Percentiles rank a stretch among this genome's conserved stretches.
Conservation (phyloP, 2,113 vertebrate species). For the Felis catus region F.catus_Fca126_mat1.0 CM031419.1:51097001-51097500, state of each 20-base stretch:
- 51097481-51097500: neutral
- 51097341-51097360: neutral
- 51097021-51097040: neutral
- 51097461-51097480: neutral
- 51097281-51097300: neutral
- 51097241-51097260: neutral
- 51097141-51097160: neutral
- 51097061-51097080: neutral
- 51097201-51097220: neutral
- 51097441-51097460: no score
- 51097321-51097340: neutral
- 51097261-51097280: neutral
- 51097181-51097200: neutral
- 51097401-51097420: neutral
- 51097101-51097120: neutral
- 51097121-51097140: neutral
- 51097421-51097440: fast-evolving
- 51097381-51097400: neutral
- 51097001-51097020: neutral
- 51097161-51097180: neutral
- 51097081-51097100: neutral
- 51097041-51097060: neutral
- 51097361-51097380: neutral
- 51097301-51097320: neutral
- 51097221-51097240: no score